Conservation (phyloP, 2,888 invertebrate species). For the Erannis defoliaria region DNA sequence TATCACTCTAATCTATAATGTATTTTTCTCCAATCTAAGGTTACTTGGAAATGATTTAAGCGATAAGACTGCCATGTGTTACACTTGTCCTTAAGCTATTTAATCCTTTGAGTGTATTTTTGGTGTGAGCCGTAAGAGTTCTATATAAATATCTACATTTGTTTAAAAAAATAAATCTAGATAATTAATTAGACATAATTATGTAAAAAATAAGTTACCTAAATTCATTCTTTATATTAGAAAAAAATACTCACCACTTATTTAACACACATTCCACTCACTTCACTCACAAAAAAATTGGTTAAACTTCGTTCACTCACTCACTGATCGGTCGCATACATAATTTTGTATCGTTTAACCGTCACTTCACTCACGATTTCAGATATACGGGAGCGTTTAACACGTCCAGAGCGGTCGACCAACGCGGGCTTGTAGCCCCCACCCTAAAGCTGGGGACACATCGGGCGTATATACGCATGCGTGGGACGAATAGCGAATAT, state of each 20-base stretch:
- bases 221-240: too few relatives aligned
- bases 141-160: too few relatives aligned
- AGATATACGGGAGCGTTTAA: conserved; percentile 22
- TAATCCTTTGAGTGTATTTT: too few relatives aligned
- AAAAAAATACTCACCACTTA: conserved; percentile 36
- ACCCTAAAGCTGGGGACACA: conserved; percentile 29
- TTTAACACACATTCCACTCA: conserved; percentile 40
- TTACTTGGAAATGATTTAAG: too few relatives aligned
- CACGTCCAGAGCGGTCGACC: conserved; percentile 42
- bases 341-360: conserved; percentile 33
- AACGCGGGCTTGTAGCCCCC: conserved; percentile 43
- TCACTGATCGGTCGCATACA: conserved; percentile 41
- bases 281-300: conserved; percentile 27
- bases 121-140: too few relatives aligned
- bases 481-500: conserved; percentile 35
- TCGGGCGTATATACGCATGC: conserved; percentile 40
- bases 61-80: too few relatives aligned
- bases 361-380: conserved; percentile 54
- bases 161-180: too few relatives aligned
- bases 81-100: too few relatives aligned
- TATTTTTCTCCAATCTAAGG: too few relatives aligned
- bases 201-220: not conserved
- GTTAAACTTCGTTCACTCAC: conserved; percentile 33
- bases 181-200: too few relatives aligned
- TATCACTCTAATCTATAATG: too few relatives aligned